phyloP scores from a whole-genome alignment of 2,888 invertebrate genomes.

The Malacosoma neustria region DNA sequence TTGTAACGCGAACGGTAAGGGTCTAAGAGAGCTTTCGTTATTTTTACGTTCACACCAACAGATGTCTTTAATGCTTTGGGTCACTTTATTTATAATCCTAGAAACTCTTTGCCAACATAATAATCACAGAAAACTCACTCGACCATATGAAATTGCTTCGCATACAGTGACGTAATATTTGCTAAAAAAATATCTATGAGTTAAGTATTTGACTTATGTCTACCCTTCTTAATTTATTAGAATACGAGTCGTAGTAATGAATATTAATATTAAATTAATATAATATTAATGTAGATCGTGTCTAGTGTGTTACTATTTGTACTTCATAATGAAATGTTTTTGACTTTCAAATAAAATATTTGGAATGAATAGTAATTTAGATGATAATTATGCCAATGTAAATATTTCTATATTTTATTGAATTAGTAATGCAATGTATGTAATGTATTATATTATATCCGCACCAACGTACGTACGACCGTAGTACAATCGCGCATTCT shows the following conservation, averaged over 20 bases:
- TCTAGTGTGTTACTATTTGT: neutral
- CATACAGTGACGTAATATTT: conserved; percentile 1
- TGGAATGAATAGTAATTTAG: too few species aligned
- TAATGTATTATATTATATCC: too few species aligned
- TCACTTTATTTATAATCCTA: conserved; percentile 29
- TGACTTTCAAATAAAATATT: too few species aligned
- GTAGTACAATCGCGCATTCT: too few species aligned
- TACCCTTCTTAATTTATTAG: neutral
- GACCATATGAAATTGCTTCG: too few species aligned
- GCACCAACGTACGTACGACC: too few species aligned
- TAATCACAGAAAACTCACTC: conserved; percentile 5
- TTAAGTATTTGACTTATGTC: conserved; percentile 3
- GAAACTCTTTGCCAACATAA: conserved; percentile 11
- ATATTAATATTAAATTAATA: neutral
- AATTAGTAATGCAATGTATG: too few species aligned
- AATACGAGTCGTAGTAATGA: neutral
- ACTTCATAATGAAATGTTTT: too few species aligned
- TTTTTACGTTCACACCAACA: conserved; percentile 33
- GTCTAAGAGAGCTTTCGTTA: conserved; percentile 27
- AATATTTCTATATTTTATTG: too few species aligned
- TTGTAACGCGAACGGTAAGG: conserved; percentile 34
- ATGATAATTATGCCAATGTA: too few species aligned
- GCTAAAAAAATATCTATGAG: too few species aligned
- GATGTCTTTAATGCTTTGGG: conserved; percentile 34
- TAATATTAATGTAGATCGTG: neutral